Evolutionary conservation across 2,888 invertebrate genomes (phyloP), one percentile per base, ranked within the genome.

Genomic region (Xestia sexstrigata): DNA sequence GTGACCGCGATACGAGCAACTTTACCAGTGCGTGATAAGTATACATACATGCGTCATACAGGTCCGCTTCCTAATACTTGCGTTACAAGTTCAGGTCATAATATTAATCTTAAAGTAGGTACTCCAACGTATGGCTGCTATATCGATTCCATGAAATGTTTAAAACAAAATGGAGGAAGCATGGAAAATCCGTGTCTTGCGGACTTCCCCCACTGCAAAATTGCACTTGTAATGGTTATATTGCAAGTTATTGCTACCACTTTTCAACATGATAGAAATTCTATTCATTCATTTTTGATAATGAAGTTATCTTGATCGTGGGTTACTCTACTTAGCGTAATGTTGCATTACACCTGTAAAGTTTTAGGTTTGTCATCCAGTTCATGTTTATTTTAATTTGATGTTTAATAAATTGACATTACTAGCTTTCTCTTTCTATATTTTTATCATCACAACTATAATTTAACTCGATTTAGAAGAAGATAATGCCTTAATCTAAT

Each of bases 1-100:
- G 86, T 83, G 91, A 90, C 91, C 91, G 90, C 91, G 88, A 90
- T 90, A 88, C 81, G 85, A 86, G 77, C 88, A 77, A 87, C 88
- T 84, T 87, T 89, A 86, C 88, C 89, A 87, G 87, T 90, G 89
- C 87, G 83, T 88, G 87, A 88, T 89, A 87, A 87, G 79, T 87
- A 83, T 84, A 86, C 71, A 58, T 60, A 80, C 69, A 86, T 89
- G 85, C 87, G 89, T 89, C 89, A 89, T 85, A 86, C 88, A 88
- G 79, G 82, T 80, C 79, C 78, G 87, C 88, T 90, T 89, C 91
- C 88, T 89, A 89, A 89, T 88, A 87, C 85, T 88, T 81, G 78
- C 75, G 70, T 68, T 80, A 81, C 90, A 89, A 89, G 90, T 90
- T 90, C 89, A 91, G 81, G 81, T 88, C 81, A 88, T 84, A n/a